Percentiles rank a stretch among this genome's conserved stretches.
phyloP scores from a whole-genome alignment of 2,797 vertebrate genomes.

The Melanitta fusca region DNA sequence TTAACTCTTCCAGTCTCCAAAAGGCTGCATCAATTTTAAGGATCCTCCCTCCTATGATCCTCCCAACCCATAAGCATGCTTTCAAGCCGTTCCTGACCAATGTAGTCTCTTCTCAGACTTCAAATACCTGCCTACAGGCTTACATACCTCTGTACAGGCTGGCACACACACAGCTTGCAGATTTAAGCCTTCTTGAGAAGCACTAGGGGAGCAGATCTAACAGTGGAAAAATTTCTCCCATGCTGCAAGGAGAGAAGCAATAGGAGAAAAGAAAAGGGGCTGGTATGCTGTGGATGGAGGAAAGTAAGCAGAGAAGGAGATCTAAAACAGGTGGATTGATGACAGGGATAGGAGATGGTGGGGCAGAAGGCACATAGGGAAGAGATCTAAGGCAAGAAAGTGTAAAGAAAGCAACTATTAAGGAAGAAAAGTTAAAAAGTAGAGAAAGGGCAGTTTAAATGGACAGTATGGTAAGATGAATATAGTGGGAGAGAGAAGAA shows the following conservation, averaged over 20 bases:
- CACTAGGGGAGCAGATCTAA: background rate
- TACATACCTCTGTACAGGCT: background rate
- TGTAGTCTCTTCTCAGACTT: background rate
- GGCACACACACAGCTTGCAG: background rate
- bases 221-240: background rate
- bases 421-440: background rate
- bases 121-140: background rate
- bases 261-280: background rate
- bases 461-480: too few relatives aligned
- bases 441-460: background rate
- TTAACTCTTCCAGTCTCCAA: constrained; percentile 30
- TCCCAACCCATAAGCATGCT: background rate
- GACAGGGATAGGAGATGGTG: background rate
- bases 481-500: background rate
- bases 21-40: constrained; percentile 39
- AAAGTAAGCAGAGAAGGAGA: background rate
- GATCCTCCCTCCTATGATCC: background rate
- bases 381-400: background rate
- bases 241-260: background rate
- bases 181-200: background rate
- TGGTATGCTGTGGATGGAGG: background rate
- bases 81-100: constrained; percentile 42
- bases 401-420: background rate
- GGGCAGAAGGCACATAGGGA: background rate
- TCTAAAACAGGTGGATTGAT: background rate